Evolutionary conservation across 2,113 vertebrate species (phyloP).

Genomic region (Aramus guarauna): DNA sequence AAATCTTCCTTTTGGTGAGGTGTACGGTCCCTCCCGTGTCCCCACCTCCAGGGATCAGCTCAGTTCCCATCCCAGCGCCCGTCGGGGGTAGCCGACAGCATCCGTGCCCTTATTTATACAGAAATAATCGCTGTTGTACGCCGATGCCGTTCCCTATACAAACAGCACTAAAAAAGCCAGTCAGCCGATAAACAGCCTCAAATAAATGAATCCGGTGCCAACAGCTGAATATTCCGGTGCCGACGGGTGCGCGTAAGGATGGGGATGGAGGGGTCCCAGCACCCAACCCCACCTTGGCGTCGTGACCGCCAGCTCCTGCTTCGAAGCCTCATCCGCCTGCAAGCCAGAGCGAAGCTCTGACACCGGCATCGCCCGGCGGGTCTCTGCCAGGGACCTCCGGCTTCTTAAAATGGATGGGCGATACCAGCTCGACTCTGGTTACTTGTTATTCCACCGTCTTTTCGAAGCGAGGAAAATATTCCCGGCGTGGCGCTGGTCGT

Average conservation of each 20-base stretch:
- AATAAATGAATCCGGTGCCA: background rate
- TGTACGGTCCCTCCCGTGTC: background rate
- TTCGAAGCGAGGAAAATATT: constrained; percentile 29
- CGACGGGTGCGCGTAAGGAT: fast-evolving
- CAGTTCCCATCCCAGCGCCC: background rate
- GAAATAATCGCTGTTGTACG: constrained; percentile 20
- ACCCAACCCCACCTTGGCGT: background rate
- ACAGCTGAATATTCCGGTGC: background rate
- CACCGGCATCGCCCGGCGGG: fast-evolving
- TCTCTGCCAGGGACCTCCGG: background rate
- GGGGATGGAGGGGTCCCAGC: background rate
- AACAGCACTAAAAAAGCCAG: constrained; percentile 7
- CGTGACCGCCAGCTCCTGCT: background rate
- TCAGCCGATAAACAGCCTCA: constrained; percentile 7
- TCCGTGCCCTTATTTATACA: background rate
- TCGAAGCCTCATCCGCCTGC: background rate
- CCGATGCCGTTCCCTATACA: background rate
- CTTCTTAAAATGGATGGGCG: background rate
- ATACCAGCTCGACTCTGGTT: background rate
- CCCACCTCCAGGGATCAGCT: background rate
- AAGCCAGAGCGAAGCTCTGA: background rate
- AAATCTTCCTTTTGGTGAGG: background rate
- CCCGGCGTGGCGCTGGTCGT: background rate
- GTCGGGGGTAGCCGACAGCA: background rate
- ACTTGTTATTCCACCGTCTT: constrained; percentile 14